Base-by-base conservation (phyloP, 2,797 vertebrate species). In the Lophius americanus region DNA sequence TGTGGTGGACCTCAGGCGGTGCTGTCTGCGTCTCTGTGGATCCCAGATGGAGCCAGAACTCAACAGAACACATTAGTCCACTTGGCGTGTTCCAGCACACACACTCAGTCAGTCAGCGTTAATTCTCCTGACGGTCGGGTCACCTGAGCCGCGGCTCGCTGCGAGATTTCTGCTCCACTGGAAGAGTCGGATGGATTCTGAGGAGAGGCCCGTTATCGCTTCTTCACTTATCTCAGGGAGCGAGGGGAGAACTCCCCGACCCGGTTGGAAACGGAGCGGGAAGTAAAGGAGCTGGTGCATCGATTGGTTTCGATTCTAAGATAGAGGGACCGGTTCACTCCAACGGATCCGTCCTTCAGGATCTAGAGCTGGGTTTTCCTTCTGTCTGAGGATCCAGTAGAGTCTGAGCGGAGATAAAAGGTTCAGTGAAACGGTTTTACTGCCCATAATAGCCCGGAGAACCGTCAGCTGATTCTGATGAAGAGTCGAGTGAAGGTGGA, bases 11-110 rank as follows among this genome's bases (percentile, higher is more conserved):
- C 87, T 69, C 78, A 47, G 85, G 85, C 87, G 49, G 35, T 62
- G 74, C 73, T 70, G 79, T 57, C 60, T 79, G 82, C 9, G 59
- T 80, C 81, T 88, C 83, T 62, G 77, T 62, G 81, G 85, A 84
- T 77, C 88, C 88, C 90, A 91, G 90, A 91, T 90, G 90, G 89
- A 87, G 81, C 76, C 81, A 81, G 79, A 83, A 87, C 82, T 84
- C 78, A 68, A 65, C 85, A 85, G 83, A 88, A 82, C 87, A 70
- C 79, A 85, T 90, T 86, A 87, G 85, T 89, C 84, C 85, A 87
- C 84, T 85, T 82, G 88, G 85, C 64, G 66, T 76, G 81, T 66
- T 87, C 79, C 36, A 70, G 79, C 78, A 35, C 50, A 51, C 50
- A 51, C 50, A 35, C 32, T 35, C 50, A 51, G 78, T 36, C 76